Evolutionary conservation across 2,113 vertebrate species (phyloP), one percentile per base, ranked within the genome.

Genomic region (Orthonyx spaldingii): DNA sequence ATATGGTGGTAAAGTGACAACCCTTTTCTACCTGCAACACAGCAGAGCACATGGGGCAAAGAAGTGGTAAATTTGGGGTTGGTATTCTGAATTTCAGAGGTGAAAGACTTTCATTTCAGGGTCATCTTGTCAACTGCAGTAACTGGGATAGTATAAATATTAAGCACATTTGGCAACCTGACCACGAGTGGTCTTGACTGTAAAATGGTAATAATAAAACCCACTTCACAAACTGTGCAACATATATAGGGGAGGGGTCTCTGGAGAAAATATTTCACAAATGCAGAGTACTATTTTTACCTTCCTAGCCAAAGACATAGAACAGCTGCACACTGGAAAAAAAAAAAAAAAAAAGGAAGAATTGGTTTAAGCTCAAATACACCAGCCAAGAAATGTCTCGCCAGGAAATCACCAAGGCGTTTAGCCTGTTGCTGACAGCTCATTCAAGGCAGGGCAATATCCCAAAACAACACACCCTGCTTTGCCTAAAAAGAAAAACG

Each of bases 351-450:
- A 66, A 82, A 59, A 30, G 37, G 13, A 76, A 60, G 32, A 87
- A 79, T 60, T 74, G 68, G 53, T 95, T 81, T 90, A 66, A 88
- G 27, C 68, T 85, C 55, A 89, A 91, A 85, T 17, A 53, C 49
- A 77, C 28, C 76, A 84, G 75, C 92, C 85, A 93, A 86, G 55
- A 77, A 93, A 79, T 3, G 39, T 88, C 86, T 94, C 9, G 7
- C 86, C 83, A 92, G 83, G 88, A 95, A 94, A 96, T 53, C 82
- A 87, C 87, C 28, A 47, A 60, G 75, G 75, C 78, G 83, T 76
- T 94, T 83, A 82, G 94, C n/a, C 46, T 85, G 37, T 21, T 95
- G 70, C 94, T 65, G 63, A 94, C 85, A 94, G 26, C 70, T 93
- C 88, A 76, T 90, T 61, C 11, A 16, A 64, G 57, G 46, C 33